Evolutionary conservation across 37 sponge, comb jelly and placozoan genomes (phyloP).

Genomic region (Ianthella basta): DNA sequence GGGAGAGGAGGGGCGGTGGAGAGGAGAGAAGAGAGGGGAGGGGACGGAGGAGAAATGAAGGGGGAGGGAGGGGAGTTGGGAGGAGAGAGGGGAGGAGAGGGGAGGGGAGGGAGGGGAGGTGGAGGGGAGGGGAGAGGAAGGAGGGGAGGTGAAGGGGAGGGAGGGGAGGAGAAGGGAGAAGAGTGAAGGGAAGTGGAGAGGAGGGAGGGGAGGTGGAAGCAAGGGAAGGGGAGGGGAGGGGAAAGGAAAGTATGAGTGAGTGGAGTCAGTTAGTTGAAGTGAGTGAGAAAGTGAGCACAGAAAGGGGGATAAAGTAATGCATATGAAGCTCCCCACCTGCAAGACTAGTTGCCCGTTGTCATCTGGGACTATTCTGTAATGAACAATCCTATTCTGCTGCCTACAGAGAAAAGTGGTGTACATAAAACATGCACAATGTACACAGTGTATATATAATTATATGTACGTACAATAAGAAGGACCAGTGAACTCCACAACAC

Average conservation of each 20-base stretch:
- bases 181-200: background rate
- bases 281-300: background rate
- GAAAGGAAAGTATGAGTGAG: background rate
- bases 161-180: no score
- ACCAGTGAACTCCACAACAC: no score
- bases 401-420: conserved; percentile 28
- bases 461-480: background rate
- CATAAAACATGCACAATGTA: background rate
- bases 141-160: no score
- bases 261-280: background rate
- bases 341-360: conserved; percentile 63
- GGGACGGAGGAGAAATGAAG: no score
- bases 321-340: conserved; percentile 38
- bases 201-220: background rate
- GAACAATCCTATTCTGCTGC: conserved; percentile 76
- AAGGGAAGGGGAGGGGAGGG: background rate
- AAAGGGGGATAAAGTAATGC: background rate
- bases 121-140: background rate
- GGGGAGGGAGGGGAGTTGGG: background rate
- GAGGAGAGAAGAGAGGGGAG: background rate
- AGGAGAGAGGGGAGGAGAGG: background rate
- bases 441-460: background rate
- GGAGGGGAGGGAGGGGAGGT: background rate
- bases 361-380: conserved; percentile 83
- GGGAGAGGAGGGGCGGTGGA: background rate